phyloP scores from a whole-genome alignment of 2,888 invertebrate species.

The Ganaspis brasiliensis region DNA sequence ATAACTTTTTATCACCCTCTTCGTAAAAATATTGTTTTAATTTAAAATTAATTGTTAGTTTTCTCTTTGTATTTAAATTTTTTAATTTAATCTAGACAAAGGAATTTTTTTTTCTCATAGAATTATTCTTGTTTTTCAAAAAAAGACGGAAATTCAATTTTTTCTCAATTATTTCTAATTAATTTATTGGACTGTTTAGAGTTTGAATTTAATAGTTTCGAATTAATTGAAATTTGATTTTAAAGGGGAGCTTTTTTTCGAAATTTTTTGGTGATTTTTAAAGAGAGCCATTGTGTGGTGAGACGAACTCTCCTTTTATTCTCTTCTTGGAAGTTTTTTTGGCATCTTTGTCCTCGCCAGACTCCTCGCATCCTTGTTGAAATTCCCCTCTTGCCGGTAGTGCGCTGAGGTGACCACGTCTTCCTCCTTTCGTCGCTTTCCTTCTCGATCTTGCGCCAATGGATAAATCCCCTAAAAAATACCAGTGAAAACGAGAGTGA shows the following conservation, averaged over 20 bases:
- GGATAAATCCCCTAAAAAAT: conserved; percentile 6
- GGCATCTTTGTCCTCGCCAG: conserved; percentile 36
- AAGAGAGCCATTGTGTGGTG: conserved; percentile 30
- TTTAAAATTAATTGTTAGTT: too few species aligned
- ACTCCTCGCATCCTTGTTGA: conserved; percentile 36
- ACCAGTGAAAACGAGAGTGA: conserved; percentile 38
- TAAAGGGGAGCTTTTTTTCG: not conserved
- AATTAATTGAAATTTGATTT: too few species aligned
- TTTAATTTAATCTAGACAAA: too few species aligned
- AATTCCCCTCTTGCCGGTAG: conserved; percentile 40
- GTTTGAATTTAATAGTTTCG: too few species aligned
- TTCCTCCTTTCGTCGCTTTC: conserved; percentile 35
- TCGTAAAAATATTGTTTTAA: too few species aligned
- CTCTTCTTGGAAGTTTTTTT: conserved; percentile 18
- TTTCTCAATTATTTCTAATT: too few species aligned
- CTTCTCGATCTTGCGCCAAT: conserved; percentile 24
- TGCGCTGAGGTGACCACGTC: conserved; percentile 22
- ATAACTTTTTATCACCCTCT: too few species aligned
- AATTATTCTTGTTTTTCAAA: too few species aligned
- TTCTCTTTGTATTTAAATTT: too few species aligned
- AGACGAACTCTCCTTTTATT: conserved; percentile 4
- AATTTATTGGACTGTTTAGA: too few species aligned
- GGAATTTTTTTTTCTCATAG: too few species aligned
- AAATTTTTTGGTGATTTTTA: conserved; percentile 13
- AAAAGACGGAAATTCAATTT: too few species aligned